Base-by-base conservation (phyloP, 2,888 invertebrate species). In the Aphodius sticticus region DNA sequence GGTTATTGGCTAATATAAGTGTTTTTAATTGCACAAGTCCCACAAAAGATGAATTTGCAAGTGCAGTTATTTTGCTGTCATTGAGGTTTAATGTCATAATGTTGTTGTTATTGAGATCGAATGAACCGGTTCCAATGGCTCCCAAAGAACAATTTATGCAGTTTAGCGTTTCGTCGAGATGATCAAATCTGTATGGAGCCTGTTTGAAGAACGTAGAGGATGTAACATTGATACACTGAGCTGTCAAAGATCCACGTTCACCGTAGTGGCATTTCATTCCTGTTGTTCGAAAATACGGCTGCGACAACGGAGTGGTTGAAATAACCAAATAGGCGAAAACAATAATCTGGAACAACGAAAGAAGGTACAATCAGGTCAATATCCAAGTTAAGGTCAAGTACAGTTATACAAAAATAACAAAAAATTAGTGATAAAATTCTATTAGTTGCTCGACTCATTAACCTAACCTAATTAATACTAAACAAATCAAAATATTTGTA, bases 81-180 rank as follows among this genome's bases (percentile, higher is more conserved):
- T 84, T 83, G 37, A 89, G 78, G 77, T 87, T 86, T 16, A 89
- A 80, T 53, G 83, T 85, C 81, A 85, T 85, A 16, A 89, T 88
- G 81, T 87, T 87, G 79, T 89, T 89, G 12, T 88, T 89, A 6
- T 88, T 86, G 74, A 89, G 86, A 82, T 89, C 89, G 79, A 89
- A 89, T 0, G 87, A 86, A 53, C 86, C 86, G 3, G 86, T 78
- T 38, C 87, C 87, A 12, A 89, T 82, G 0, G 80, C 83, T 7
- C 84, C 83, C 36, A 89, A 81, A 37, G 83, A 85, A 82, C 89
- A 89, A 77, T 87, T 87, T 5, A 86, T 36, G 79, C 89, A 89
- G 16, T 84, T 83, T 1, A 89, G 82, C 0, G 88, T 88, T 83
- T 88, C 88, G 82, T 88, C 89, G 70, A 88, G 83, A 80, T 88